Evolutionary conservation across 1,140 invertebrate species (phyloP), one percentile per base, ranked within the genome.

Genomic region (Drosophila arawakana): DNA sequence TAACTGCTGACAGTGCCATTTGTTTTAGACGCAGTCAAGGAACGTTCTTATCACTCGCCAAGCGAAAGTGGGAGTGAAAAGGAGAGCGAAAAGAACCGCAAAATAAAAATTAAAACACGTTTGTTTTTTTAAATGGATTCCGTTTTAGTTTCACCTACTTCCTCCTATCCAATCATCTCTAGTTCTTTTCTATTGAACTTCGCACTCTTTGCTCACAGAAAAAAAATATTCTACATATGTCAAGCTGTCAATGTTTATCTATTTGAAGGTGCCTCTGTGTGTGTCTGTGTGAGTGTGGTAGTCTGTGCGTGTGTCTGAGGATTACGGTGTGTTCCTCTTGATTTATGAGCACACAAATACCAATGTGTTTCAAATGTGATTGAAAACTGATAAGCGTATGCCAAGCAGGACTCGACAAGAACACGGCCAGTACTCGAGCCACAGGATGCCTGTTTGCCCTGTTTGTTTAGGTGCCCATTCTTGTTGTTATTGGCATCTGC

Each of bases 161-260:
- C 37, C 35, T 11, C 8, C 58, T 43, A n/a, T 60, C 43, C 25
- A 4, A 30, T 5, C 25, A 30, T 30, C 44, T n/a, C n/a, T 50
- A 25, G 21, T 54, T 21, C 43, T 43, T 21, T 21, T 21, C 18
- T 21, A 21, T 21, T 21, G 18, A 21, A 21, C 18, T 21, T 43
- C 61, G 58, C 70, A 75, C 59, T 59, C 47, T 7, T 13, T 50
- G 6, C 35, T 43, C 46, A 15, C 21, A 34, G 18, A 34, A 25
- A 46, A 46, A 69, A 62, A 65, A 59, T 47, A 63, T 89, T 84
- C 75, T 78, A 89, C 84, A 89, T 82, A 89, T 89, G 84, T 89
- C 84, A 72, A 79, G 84, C 84, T 89, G 85, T 89, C 84, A 89
- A 89, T 89, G 71, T 81, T 89, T 89, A 89, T 89, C 84, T 89